phyloP scores from a whole-genome alignment of 2,797 vertebrate genomes.

The Pantherophis alleghaniensis region DNA sequence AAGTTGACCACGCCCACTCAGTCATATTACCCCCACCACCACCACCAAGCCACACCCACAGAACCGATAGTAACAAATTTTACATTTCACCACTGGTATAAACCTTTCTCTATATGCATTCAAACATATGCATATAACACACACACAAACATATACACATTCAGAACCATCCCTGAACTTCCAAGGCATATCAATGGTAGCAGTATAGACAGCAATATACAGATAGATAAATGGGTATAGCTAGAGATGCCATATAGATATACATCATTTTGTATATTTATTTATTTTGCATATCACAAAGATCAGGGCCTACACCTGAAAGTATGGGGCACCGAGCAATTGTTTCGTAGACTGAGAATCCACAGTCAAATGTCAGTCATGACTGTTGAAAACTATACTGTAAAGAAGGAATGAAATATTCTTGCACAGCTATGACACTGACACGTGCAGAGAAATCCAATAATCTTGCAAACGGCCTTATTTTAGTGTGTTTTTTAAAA shows the following conservation, averaged over 20 bases:
- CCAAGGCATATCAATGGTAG: neutral
- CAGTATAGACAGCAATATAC: neutral
- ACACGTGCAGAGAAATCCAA: constrained; percentile 32
- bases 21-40: no score
- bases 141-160: neutral
- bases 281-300: neutral
- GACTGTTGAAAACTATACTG: neutral
- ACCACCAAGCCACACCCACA: no score
- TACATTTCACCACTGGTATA: no score
- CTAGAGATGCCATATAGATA: neutral
- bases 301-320: neutral
- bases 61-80: no score
- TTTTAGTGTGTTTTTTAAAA: constrained; percentile 16
- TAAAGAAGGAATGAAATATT: neutral
- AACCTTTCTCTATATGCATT: neutral
- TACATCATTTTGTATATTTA: neutral
- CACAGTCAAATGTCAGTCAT: neutral
- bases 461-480: constrained; percentile 3
- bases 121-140: neutral
- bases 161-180: neutral
- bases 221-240: neutral
- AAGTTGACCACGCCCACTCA: no score
- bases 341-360: neutral
- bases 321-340: neutral
- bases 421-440: neutral